Percentiles rank a stretch among this genome's conserved stretches.
Conservation (phyloP, 2,888 invertebrate species). For the Diarsia dahlii region DNA sequence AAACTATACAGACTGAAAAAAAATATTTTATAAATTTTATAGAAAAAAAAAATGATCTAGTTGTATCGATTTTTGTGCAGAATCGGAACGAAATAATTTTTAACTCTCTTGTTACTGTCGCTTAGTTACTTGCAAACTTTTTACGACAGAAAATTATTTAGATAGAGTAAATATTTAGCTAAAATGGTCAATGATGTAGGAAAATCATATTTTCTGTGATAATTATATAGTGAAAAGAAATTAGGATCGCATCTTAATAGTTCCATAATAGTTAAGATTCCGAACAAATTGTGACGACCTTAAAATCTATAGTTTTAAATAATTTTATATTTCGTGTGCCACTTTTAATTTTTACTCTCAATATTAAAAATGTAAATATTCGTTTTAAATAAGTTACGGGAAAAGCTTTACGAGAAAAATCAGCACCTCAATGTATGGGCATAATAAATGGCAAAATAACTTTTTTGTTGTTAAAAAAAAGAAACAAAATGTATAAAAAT, state of each 20-base stretch:
- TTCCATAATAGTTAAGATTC: constrained; percentile 62
- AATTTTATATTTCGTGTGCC: constrained; percentile 63
- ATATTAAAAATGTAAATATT: constrained; percentile 62
- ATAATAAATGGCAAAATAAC: constrained; percentile 61
- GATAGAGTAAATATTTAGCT: constrained; percentile 67
- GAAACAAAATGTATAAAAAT: constrained; percentile 79
- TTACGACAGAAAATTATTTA: constrained; percentile 53
- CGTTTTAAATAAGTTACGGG: constrained; percentile 48
- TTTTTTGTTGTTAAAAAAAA: constrained; percentile 74
- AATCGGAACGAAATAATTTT: constrained; percentile 29
- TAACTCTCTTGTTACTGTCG: constrained; percentile 39
- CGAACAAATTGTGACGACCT: constrained; percentile 55
- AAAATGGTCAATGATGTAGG: constrained; percentile 66
- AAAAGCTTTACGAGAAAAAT: constrained; percentile 59
- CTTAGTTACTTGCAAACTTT: constrained; percentile 42
- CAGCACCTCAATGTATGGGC: constrained; percentile 60
- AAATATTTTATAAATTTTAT: constrained; percentile 73
- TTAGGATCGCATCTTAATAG: constrained; percentile 71
- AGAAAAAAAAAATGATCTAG: constrained; percentile 49
- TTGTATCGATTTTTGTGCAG: constrained; percentile 42
- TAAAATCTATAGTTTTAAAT: constrained; percentile 52
- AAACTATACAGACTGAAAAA: constrained; percentile 71
- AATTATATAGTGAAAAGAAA: constrained; percentile 74
- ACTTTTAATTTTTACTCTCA: constrained; percentile 56
- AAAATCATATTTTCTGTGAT: constrained; percentile 82